A percentile compares a stretch with the other conserved stretches of the same genome.
Conservation (phyloP, 2,888 invertebrate genomes). For the Oeneis ivallda region DNA sequence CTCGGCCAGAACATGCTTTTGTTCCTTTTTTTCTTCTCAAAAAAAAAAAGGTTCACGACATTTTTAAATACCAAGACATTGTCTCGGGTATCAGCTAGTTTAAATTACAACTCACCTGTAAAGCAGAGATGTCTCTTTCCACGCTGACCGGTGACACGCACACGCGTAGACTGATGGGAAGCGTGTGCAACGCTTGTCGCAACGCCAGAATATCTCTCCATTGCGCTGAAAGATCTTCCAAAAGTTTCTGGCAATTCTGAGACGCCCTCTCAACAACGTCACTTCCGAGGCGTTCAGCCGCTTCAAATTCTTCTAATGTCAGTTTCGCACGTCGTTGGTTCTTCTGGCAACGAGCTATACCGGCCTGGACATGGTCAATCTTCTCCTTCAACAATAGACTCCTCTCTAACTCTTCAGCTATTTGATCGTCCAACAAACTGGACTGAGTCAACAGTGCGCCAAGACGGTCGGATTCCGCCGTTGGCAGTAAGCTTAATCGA, state of each 20-base stretch:
- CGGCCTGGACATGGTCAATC: conserved; percentile 86
- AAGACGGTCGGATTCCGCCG: conserved; percentile 88
- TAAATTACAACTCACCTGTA: conserved; percentile 57
- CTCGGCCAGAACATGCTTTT: no score
- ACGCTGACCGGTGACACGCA: conserved; percentile 89
- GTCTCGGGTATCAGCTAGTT: no score
- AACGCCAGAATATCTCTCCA: conserved; percentile 91
- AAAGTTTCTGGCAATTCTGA: conserved; percentile 86
- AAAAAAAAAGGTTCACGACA: no score
- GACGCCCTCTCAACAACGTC: conserved; percentile 90
- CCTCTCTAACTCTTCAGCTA: conserved; percentile 89
- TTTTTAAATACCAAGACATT: no score
- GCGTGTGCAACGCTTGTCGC: conserved; percentile 88
- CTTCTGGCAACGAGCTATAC: conserved; percentile 85
- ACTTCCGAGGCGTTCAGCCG: conserved; percentile 86
- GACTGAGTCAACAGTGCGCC: conserved; percentile 86
- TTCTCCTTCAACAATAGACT: conserved; percentile 88
- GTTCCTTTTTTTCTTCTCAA: no score
- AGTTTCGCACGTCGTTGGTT: conserved; percentile 84
- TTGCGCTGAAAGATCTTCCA: conserved; percentile 85
- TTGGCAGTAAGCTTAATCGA: conserved; percentile 87
- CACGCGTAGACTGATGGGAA: conserved; percentile 88
- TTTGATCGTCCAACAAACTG: conserved; percentile 86
- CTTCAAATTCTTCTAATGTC: conserved; percentile 87
- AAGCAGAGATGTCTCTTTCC: conserved; percentile 87